phyloP scores from a whole-genome alignment of 2,797 vertebrate genomes.

The Gymnocypris eckloni region DNA sequence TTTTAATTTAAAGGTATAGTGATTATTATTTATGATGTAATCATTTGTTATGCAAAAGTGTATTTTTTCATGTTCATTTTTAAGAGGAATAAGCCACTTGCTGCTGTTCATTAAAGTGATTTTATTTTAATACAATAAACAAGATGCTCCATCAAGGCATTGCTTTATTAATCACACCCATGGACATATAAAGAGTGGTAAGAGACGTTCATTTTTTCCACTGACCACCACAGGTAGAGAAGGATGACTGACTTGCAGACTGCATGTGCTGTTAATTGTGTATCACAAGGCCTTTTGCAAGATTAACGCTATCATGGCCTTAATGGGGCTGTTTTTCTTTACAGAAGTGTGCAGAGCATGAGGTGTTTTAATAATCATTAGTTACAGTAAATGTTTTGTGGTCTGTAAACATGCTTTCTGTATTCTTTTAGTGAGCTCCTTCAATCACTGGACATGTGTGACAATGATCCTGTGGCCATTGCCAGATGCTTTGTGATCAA shows the following conservation, averaged over 20 bases:
- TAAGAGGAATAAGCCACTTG: not conserved
- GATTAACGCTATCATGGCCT: not conserved
- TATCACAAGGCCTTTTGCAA: slow-evolving; percentile 2
- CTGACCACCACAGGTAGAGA: not conserved
- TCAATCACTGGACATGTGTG: slow-evolving; percentile 88
- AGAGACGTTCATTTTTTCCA: not conserved
- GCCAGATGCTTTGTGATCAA: slow-evolving; percentile 91
- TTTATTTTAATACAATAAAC: not conserved
- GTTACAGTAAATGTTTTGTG: not conserved
- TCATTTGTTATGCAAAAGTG: not conserved
- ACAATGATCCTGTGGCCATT: slow-evolving; percentile 87
- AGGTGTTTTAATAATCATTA: not conserved
- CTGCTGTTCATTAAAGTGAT: not conserved
- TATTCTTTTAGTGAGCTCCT: slow-evolving; percentile 86
- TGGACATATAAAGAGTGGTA: not conserved
- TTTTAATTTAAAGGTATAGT: not conserved
- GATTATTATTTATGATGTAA: not conserved
- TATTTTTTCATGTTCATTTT: not conserved
- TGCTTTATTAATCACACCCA: not conserved
- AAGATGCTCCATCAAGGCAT: not conserved
- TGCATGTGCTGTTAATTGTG: not conserved
- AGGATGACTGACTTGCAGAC: slow-evolving; percentile 3
- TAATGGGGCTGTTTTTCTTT: not conserved
- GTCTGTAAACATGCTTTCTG: not conserved
- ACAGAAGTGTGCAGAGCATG: slow-evolving; percentile 1